Evolutionary conservation across 2,797 vertebrate genomes (phyloP).

Genomic region (Eulemur mongoz): DNA sequence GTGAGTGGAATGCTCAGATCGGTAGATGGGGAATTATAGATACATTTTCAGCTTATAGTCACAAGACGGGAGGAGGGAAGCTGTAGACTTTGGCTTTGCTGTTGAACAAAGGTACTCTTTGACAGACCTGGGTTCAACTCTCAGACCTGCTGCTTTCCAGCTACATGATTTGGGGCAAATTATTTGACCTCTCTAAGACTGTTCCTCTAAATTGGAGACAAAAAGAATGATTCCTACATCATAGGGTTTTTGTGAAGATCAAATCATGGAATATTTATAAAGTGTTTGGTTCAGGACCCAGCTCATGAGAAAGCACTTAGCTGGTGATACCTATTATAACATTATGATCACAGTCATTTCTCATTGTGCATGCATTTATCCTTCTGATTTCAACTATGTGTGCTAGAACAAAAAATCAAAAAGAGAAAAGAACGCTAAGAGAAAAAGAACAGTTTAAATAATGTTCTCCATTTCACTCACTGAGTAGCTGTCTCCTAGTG

Average conservation of each 20-base stretch:
- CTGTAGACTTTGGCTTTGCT: neutral
- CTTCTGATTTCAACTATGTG: conserved; percentile 14
- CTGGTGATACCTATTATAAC: neutral
- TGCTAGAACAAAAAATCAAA: neutral
- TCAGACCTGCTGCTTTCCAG: neutral
- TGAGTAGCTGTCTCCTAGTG: neutral
- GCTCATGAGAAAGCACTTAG: neutral
- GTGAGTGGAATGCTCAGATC: neutral
- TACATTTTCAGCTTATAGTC: neutral
- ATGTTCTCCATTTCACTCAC: neutral
- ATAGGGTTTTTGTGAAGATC: neutral
- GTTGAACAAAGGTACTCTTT: neutral
- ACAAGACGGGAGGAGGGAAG: neutral
- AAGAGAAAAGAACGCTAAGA: neutral
- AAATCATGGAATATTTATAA: neutral
- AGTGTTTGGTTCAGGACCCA: neutral
- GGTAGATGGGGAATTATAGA: neutral
- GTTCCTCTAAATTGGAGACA: neutral
- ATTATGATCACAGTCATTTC: neutral
- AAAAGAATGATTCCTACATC: neutral
- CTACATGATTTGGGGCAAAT: neutral
- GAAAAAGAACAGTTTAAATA: neutral
- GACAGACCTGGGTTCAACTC: neutral
- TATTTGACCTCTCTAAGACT: neutral
- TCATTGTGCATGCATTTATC: neutral